These are phyloP conservation scores for Cisticola juncidis DNA, from an alignment of 2,113 vertebrate species.

Conservation along the genomic window DNA sequence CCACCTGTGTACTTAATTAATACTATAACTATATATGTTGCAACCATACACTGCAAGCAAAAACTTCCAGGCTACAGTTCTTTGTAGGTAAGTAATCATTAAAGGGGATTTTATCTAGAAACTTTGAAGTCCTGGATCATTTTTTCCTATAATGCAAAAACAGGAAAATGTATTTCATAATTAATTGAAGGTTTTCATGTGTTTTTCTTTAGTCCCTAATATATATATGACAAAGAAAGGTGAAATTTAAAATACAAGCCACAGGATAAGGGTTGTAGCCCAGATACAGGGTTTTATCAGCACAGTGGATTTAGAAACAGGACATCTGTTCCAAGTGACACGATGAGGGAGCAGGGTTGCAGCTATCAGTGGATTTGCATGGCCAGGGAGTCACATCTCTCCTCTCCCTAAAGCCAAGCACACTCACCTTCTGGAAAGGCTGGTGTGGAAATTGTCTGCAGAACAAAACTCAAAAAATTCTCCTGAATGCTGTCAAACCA, in stretches of 20 bases:
- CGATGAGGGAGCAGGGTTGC: not conserved
- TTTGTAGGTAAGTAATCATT: not conserved
- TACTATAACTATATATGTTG: not conserved
- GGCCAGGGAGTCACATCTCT: not conserved
- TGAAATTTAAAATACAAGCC: not conserved
- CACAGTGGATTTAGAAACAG: not conserved
- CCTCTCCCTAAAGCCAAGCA: rapidly evolving
- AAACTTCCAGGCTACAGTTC: not conserved
- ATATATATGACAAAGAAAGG: not conserved
- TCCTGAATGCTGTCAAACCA: not conserved
- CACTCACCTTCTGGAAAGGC: not conserved
- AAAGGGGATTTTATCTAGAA: not conserved
- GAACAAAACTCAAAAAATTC: not conserved
- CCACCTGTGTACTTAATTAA: not conserved
- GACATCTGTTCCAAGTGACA: not conserved
- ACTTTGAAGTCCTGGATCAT: not conserved
- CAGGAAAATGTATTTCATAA: not conserved
- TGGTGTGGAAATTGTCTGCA: not conserved
- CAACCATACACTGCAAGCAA: not conserved
- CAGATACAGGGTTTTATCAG: not conserved
- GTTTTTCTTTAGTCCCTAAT: not conserved
- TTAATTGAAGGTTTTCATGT: not conserved
- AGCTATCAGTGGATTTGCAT: not conserved
- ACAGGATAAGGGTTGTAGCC: not conserved
- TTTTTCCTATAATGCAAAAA: not conserved